Base-by-base conservation (phyloP, 2,888 invertebrate genomes). In the Lasioglossum pauxillum region DNA sequence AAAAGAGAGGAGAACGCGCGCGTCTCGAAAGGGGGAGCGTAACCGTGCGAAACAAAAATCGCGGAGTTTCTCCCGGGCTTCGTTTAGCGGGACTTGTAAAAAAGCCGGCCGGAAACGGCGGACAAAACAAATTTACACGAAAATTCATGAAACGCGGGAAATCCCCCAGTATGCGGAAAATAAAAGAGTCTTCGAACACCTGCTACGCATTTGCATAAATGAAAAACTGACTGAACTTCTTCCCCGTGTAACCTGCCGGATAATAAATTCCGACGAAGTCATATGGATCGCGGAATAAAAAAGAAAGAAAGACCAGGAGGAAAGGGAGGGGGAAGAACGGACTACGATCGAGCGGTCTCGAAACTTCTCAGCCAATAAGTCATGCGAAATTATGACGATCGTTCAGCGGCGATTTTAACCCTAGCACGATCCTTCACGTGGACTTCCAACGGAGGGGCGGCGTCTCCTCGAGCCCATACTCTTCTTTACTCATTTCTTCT, bases 161-260 rank as follows among this genome's bases (percentile, higher is more conserved):
- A 85, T 84, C 84, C 84, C 5, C 23, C 44, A 72, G 84, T 49
- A 78, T 67, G 72, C 84, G 64, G 84, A 75, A 78, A 84, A 75
- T 84, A 85, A 85, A 84, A 84, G 84, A 85, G 84, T 85, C 75
- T 85, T 84, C 67, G 84, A 85, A 85, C 84, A 85, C 84, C 84
- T 85, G 84, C 69, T 84, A 79, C 84, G 75, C 73, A 85, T 85
- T 85, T 85, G 84, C 84, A 85, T 85, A 79, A 85, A 84, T 85
- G 84, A 85, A 76, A 85, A 85, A 85, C 71, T 84, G 77, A 80
- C 67, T 1, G 77, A 85, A 77, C 60, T 85, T 85, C 60, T 49
- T 71, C 23, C 71, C 38, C 38, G 44, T 57, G 57, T 77, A 75
- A 84, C 84, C 81, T 38, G 79, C 49, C 23, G 80, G 77, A 84